phyloP scores from a whole-genome alignment of 2,113 vertebrate genomes.

The Myotis davidii region DNA sequence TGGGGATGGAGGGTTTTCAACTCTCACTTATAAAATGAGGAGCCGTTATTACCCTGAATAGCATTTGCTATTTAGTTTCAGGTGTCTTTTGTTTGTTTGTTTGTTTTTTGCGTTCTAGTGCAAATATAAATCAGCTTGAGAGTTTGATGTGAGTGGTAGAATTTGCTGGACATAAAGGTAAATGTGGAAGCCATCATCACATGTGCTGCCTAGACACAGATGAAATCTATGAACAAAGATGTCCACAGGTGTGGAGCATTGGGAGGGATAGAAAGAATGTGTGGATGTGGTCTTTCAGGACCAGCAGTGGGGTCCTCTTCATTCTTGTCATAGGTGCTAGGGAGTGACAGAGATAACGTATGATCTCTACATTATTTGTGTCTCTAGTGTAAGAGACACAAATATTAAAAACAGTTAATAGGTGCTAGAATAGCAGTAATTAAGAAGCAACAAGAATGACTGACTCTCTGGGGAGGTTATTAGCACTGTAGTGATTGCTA shows the following conservation, averaged over 20 bases:
- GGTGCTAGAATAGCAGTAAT: neutral
- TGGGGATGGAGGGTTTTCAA: neutral
- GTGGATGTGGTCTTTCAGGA: neutral
- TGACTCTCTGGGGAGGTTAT: neutral
- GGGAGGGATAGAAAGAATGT: neutral
- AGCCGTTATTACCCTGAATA: neutral
- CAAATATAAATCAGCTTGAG: constrained; percentile 26
- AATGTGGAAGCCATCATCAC: neutral
- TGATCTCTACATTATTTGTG: too few relatives aligned
- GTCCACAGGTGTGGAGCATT: neutral
- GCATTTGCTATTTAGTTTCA: neutral
- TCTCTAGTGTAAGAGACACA: neutral
- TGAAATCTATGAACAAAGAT: neutral
- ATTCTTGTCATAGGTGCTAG: neutral
- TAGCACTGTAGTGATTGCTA: neutral
- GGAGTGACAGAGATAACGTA: neutral
- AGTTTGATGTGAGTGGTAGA: neutral
- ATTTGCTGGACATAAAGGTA: neutral
- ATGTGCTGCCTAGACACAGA: neutral
- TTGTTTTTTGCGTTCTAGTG: neutral
- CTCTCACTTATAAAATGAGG: neutral
- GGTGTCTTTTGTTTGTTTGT: neutral
- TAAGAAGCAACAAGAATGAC: neutral
- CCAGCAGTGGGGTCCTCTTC: neutral
- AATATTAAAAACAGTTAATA: neutral